Base-by-base conservation (phyloP, 2,113 vertebrate genomes). In the Polypterus senegalus region DNA sequence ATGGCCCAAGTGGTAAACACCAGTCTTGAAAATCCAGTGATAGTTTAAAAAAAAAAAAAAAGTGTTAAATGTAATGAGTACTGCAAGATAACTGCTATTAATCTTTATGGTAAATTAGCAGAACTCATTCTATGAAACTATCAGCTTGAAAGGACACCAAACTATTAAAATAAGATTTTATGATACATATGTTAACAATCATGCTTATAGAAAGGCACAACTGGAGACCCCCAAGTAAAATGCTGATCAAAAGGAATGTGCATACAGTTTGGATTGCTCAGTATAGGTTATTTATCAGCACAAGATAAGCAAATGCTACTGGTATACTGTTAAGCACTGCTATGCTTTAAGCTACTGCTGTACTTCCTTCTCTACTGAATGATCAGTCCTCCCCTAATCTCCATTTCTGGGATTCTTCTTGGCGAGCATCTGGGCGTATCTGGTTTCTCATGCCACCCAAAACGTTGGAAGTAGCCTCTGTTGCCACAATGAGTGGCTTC, bases 401-500 rank as follows among this genome's bases (percentile, higher is more conserved):
- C 96, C 95, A 99, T 47, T 99, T 99, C 80, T 99, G 96, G 2
- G 94, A 93, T 66, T 99, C 95, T 58, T 99, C 96, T 61, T 97
- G 95, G 45, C 94, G 89, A 1, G 92, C 95, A 4, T 99, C 95
- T 0, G 96, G 96, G 65, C 94, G 85, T 58, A 99, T 97, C 71
- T 98, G 96, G 83, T 99, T 98, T 70, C 95, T 89, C 96, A 98
- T 99, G 59, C 94, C 95, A 3, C 92, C 96, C 46, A 99, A 66
- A 47, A 99, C 94, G 1, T 97, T 98, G 6, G 94, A 94, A 0
- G 96, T 99, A 3, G 96, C 95, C 70, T 98, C 95, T 0, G 94
- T 99, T 61, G 96, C 95, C 49, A 99, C 91, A 4, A 99, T 96
- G 51, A 99, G 81, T 0, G 96, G 95, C 66, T 91, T 97, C 63